A percentile compares a stretch with the other conserved stretches of the same genome.
These are phyloP conservation scores for Altica lythri DNA, from an alignment of 2,888 invertebrate genomes.

Conservation along the genomic window DNA sequence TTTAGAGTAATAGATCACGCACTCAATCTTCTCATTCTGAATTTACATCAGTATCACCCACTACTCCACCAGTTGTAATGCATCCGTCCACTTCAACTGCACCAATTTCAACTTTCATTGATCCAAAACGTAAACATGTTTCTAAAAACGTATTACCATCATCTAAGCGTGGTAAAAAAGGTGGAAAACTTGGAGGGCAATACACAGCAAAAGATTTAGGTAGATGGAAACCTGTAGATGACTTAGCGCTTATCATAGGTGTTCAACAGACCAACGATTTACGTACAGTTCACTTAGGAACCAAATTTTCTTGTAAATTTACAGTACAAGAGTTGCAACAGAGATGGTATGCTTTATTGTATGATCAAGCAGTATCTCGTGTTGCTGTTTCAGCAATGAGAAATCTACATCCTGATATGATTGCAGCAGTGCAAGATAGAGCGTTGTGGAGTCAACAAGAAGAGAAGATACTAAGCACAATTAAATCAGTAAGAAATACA, in stretches of 20 bases:
- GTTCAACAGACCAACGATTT: slow-evolving; percentile 87
- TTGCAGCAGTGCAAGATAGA: slow-evolving; percentile 83
- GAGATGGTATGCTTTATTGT: slow-evolving; percentile 93
- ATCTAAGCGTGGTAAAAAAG: slow-evolving; percentile 59
- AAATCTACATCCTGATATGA: slow-evolving; percentile 89
- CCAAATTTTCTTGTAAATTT: slow-evolving; percentile 95
- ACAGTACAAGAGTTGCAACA: slow-evolving; percentile 92
- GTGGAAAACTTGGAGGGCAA: slow-evolving; percentile 69
- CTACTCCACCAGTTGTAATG: slow-evolving; percentile 47
- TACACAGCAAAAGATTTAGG: slow-evolving; percentile 84
- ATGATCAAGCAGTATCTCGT: slow-evolving; percentile 91
- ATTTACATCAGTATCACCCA: slow-evolving; percentile 47
- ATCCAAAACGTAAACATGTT: slow-evolving; percentile 58
- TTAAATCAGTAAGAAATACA: slow-evolving; percentile 68
- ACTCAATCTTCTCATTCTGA: slow-evolving; percentile 57
- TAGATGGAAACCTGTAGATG: slow-evolving; percentile 97
- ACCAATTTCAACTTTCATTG: slow-evolving; percentile 37
- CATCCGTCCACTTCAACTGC: slow-evolving; percentile 51
- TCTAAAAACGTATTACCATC: slow-evolving; percentile 53
- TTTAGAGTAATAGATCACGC: slow-evolving; percentile 53
- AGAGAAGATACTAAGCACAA: slow-evolving; percentile 80
- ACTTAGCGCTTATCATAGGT: slow-evolving; percentile 86
- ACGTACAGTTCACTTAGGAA: slow-evolving; percentile 83
- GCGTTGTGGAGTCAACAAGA: slow-evolving; percentile 89
- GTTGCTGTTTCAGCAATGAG: slow-evolving; percentile 92